phyloP scores from a whole-genome alignment of 2,113 vertebrate species.

The Meriones unguiculatus region DNA sequence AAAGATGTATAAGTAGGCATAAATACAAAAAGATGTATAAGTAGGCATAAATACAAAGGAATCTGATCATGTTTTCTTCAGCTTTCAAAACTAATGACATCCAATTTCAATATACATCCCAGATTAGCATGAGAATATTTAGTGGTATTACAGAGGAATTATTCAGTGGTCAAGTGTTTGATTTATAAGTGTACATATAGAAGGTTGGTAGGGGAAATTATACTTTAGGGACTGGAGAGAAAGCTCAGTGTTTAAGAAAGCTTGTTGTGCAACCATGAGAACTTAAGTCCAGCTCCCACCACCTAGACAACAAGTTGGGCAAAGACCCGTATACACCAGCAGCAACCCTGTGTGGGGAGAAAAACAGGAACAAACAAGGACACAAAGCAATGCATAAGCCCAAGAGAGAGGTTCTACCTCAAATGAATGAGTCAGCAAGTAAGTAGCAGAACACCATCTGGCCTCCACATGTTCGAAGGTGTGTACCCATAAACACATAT shows the following conservation, averaged over 20 bases:
- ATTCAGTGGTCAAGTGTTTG: not conserved
- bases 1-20: not conserved
- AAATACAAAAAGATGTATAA: not conserved
- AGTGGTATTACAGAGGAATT: not conserved
- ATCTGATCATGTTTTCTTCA: not conserved
- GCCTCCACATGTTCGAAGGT: not conserved
- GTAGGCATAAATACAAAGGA: not conserved
- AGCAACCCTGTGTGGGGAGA: not conserved
- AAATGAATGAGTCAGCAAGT: not conserved
- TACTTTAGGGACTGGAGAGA: not conserved
- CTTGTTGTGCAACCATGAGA: not conserved
- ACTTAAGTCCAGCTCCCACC: not conserved
- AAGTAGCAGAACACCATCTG: not conserved
- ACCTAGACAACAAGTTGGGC: not conserved
- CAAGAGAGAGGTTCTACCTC: not conserved
- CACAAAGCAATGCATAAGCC: not conserved
- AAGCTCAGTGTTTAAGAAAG: not conserved
- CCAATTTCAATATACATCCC: conserved; percentile 14
- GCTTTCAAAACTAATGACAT: not conserved
- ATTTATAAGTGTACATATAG: not conserved
- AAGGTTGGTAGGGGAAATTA: not conserved
- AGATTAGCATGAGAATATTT: not conserved
- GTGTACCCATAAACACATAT: not conserved
- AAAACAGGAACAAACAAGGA: not conserved
- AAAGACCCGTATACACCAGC: not conserved